These are phyloP conservation scores for Spheniscus mendiculus DNA, from an alignment of 2,113 vertebrate species.

Conservation along the genomic window DNA sequence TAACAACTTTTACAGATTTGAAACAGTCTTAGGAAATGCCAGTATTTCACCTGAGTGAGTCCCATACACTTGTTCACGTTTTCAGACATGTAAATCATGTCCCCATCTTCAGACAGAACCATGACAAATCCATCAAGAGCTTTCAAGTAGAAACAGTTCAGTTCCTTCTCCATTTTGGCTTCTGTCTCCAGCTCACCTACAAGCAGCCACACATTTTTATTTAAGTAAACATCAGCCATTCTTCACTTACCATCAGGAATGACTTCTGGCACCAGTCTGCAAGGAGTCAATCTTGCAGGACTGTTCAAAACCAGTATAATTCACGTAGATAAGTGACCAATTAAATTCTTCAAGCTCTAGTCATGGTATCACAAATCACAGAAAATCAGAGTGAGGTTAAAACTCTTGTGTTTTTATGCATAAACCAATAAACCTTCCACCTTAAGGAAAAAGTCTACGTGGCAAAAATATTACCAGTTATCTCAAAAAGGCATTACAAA, in stretches of 20 bases:
- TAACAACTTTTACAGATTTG: neutral
- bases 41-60: constrained; percentile 88
- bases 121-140: constrained; percentile 97
- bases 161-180: constrained; percentile 88
- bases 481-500: neutral
- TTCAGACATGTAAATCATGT: constrained; percentile 96
- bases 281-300: neutral
- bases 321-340: neutral
- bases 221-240: neutral
- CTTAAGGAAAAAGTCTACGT: neutral
- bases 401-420: neutral
- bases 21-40: neutral
- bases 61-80: constrained; percentile 97
- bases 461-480: neutral
- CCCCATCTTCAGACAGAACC: constrained; percentile 96
- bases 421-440: neutral
- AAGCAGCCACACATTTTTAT: neutral
- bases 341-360: neutral
- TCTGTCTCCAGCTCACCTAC: constrained; percentile 79
- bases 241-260: neutral
- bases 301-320: neutral
- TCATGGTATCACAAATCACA: neutral
- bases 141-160: constrained; percentile 93
- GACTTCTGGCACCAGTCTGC: neutral
- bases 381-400: neutral